Base-by-base conservation (phyloP, 2,888 invertebrate species). In the Trissoscelio sp. region DNA sequence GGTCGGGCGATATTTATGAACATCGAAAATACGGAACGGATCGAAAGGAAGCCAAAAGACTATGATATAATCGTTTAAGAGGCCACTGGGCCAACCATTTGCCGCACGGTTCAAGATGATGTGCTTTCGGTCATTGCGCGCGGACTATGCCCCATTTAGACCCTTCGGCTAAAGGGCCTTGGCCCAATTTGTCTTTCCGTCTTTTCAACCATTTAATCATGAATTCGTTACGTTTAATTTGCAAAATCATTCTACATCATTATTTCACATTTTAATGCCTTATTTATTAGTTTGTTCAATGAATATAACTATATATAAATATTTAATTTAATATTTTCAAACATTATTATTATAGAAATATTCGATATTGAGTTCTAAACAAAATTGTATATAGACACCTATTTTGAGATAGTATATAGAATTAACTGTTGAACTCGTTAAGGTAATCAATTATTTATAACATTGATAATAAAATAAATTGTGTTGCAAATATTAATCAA, bases 51-150 rank as follows among this genome's bases (percentile, higher is more conserved):
- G 66, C 62, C 55, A 60, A 81, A 83, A 85, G 83, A 37, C 78
- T 83, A 69, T 83, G 84, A 86, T 84, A 85, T 81, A 86, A 86
- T 67, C 81, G 77, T 83, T 85, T 83, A 82, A 85, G 81, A 74
- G 80, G 82, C 83, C 82, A 86, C 72, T 77, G 70, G 82, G 81
- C 73, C 77, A 82, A 75, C n/a, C 64, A 75, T 83, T 81, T 72
- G 58, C 48, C 72, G 70, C 55, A 57, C 82, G 81, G 82, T 70
- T 70, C 64, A 28, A 51, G 51, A 28, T 55, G 42, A 64, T 42
- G 55, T 44, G 64, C 64, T 70, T 66, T 79, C 78, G 66, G 72
- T 72, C 64, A 72, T 57, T 70, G 64, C 64, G 42, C 58, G 51
- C 70, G 18, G 18, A 72, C 72, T 79, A 62, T 74, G 64, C 39